phyloP scores from a whole-genome alignment of 2,888 invertebrate species.

The Thereva unica region DNA sequence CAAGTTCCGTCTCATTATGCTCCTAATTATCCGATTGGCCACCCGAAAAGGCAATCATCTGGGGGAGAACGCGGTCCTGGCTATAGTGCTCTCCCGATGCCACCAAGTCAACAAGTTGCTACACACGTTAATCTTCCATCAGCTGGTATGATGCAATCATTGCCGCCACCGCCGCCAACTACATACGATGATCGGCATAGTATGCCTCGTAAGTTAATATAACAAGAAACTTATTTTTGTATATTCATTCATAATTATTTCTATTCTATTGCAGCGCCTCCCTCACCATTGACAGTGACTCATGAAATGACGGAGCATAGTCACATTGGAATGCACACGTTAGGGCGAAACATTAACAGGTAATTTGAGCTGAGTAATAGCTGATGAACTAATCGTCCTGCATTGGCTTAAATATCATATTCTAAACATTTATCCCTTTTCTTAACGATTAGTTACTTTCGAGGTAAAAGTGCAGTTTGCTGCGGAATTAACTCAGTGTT shows the following conservation, averaged over 20 bases:
- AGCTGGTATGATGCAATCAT: slow-evolving; percentile 87
- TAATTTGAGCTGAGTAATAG: slow-evolving; percentile 42
- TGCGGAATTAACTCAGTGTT: too few species aligned
- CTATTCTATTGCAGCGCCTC: slow-evolving; percentile 69
- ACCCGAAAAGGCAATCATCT: slow-evolving; percentile 65
- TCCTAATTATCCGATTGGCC: slow-evolving; percentile 88
- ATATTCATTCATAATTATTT: slow-evolving; percentile 25
- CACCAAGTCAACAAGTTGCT: slow-evolving; percentile 60
- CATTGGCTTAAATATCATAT: slow-evolving; percentile 8
- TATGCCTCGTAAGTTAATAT: slow-evolving; percentile 81
- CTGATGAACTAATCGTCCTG: neutral
- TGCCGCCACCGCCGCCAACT: slow-evolving; percentile 73
- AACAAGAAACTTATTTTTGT: neutral
- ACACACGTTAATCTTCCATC: slow-evolving; percentile 61
- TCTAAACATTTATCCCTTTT: neutral
- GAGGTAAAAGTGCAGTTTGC: too few species aligned
- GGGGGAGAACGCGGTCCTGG: slow-evolving; percentile 71
- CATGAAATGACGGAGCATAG: slow-evolving; percentile 60
- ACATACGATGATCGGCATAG: slow-evolving; percentile 65
- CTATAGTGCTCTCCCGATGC: slow-evolving; percentile 82
- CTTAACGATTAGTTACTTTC: neutral
- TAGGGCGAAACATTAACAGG: slow-evolving; percentile 58
- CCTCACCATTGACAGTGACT: slow-evolving; percentile 76
- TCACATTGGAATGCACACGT: slow-evolving; percentile 61
- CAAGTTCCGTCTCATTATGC: slow-evolving; percentile 97